These are phyloP conservation scores for Ceratothoa steindachneri DNA, from an alignment of 2,888 invertebrate species.

Conservation along the genomic window DNA sequence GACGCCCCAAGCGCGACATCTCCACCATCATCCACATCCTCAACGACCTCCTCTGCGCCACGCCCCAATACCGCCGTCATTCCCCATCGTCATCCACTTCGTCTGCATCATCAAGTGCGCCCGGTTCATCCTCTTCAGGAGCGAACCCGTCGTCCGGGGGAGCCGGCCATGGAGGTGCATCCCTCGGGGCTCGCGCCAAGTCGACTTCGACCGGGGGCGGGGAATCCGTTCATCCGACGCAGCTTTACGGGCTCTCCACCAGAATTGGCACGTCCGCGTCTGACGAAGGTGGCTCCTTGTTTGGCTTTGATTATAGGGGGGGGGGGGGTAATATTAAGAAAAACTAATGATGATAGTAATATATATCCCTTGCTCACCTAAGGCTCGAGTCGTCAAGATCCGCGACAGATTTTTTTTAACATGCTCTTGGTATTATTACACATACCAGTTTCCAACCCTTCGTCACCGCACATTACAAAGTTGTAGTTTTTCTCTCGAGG, in stretches of 20 bases:
- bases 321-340: not conserved
- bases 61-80: conserved; percentile 60
- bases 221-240: not conserved
- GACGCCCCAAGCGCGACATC: conserved; percentile 86
- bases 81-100: not conserved
- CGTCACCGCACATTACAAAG: too few species aligned
- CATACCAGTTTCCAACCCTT: too few species aligned
- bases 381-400: too few species aligned
- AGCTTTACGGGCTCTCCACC: not conserved
- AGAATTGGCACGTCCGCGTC: not conserved
- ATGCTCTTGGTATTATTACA: too few species aligned
- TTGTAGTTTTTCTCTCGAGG: too few species aligned
- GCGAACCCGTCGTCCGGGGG: not conserved
- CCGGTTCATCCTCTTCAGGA: not conserved
- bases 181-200: not conserved
- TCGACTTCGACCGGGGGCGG: not conserved
- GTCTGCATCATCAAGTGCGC: conserved; percentile 24
- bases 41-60: conserved; percentile 86
- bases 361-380: too few species aligned
- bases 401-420: too few species aligned
- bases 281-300: not conserved
- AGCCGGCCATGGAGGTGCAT: not conserved
- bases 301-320: not conserved
- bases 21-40: conserved; percentile 93
- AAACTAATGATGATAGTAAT: too few species aligned